Conservation (phyloP, 2,888 invertebrate genomes). For the Drosophila rellima region DNA sequence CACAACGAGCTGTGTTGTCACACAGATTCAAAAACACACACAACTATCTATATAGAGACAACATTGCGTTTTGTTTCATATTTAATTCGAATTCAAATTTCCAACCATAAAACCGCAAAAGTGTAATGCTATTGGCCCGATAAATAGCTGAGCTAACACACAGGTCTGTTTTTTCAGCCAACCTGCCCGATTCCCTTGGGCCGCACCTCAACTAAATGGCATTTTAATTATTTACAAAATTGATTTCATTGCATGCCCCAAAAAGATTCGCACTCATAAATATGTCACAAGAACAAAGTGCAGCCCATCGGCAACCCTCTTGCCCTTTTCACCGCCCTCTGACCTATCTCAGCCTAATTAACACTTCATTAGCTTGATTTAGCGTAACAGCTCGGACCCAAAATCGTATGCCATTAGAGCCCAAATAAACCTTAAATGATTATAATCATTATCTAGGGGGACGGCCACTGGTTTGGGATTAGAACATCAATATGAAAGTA, state of each 20-base stretch:
- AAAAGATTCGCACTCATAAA: constrained; percentile 12
- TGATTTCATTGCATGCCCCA: constrained; percentile 44
- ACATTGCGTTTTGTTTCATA: constrained; percentile 24
- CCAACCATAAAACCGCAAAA: constrained; percentile 55
- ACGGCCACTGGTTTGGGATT: neutral
- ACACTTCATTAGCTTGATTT: constrained; percentile 64
- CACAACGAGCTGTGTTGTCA: constrained; percentile 7
- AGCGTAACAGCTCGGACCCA: constrained; percentile 26
- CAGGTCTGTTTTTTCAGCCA: constrained; percentile 17
- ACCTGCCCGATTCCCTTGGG: neutral
- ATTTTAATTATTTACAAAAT: constrained; percentile 60
- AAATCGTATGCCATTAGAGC: constrained; percentile 20
- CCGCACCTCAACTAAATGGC: constrained; percentile 23
- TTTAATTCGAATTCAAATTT: constrained; percentile 54
- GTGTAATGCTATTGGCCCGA: constrained; percentile 66
- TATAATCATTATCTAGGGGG: constrained; percentile 12
- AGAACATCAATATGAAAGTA: neutral
- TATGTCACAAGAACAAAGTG: constrained; percentile 13
- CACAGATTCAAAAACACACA: constrained; percentile 3
- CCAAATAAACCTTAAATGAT: constrained; percentile 16
- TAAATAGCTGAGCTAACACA: constrained; percentile 40
- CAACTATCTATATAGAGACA: constrained; percentile 36
- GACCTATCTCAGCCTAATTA: constrained; percentile 32
- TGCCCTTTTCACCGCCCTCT: neutral
- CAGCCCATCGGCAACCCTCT: constrained; percentile 4